These are phyloP conservation scores for Lycaon pictus DNA, from an alignment of 2,113 vertebrate genomes.

Conservation along the genomic window DNA sequence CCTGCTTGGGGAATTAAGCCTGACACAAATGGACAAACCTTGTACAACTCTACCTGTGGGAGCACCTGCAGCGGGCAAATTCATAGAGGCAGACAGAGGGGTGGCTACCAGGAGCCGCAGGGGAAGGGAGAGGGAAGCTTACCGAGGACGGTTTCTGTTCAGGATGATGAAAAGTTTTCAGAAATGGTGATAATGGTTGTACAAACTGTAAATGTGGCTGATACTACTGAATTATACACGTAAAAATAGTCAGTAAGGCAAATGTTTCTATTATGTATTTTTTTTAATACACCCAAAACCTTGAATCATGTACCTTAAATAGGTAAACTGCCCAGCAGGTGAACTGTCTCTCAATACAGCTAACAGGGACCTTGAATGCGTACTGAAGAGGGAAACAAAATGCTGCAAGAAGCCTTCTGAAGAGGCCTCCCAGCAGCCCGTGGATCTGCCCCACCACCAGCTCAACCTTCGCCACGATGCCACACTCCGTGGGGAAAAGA, in stretches of 20 bases:
- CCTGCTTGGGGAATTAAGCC: too few species aligned
- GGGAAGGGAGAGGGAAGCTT: background rate
- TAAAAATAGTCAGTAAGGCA: background rate
- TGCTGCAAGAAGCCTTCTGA: background rate
- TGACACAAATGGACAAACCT: background rate
- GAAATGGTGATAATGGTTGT: background rate
- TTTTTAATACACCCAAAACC: background rate
- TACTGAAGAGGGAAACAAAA: background rate
- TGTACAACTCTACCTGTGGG: too few species aligned
- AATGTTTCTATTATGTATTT: background rate
- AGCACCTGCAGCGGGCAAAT: background rate
- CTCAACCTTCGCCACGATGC: background rate
- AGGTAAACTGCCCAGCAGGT: background rate
- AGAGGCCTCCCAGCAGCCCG: background rate
- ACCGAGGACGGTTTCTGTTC: background rate
- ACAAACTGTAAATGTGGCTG: background rate
- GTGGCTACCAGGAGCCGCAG: background rate
- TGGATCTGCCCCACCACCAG: background rate
- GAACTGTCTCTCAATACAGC: background rate
- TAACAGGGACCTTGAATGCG: background rate
- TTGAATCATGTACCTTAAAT: background rate
- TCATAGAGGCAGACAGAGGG: background rate
- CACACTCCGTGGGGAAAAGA: background rate
- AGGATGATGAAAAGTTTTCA: background rate
- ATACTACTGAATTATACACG: background rate